These are phyloP conservation scores for Pelvicachromis taeniatus DNA, from an alignment of 2,113 vertebrate species.

Conservation along the genomic window DNA sequence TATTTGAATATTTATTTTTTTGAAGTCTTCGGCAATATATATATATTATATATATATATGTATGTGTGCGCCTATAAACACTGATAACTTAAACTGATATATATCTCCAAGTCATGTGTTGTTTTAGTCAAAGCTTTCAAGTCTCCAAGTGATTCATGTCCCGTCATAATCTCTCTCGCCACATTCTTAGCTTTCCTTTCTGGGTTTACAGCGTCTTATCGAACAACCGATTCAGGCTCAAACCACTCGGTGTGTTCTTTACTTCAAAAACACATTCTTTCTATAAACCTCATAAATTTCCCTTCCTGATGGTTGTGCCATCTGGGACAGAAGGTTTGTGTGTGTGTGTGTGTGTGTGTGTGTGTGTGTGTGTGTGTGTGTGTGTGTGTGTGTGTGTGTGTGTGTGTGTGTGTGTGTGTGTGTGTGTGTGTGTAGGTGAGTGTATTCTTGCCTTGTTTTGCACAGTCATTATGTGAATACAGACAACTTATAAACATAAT, in stretches of 20 bases:
- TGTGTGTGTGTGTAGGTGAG: slow-evolving; percentile 1
- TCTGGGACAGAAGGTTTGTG: not conserved
- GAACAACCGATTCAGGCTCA: not conserved
- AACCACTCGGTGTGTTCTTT: not conserved
- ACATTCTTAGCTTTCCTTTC: not conserved
- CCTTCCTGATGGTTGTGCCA: not conserved
- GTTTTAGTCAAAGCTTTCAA: slow-evolving; percentile 41
- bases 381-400: not conserved
- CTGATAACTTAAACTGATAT: slow-evolving; percentile 42
- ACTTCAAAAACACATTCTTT: not conserved
- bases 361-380: too few relatives aligned
- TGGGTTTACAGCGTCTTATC: not conserved
- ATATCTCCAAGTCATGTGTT: slow-evolving; percentile 42
- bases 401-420: not conserved
- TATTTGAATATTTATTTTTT: not conserved
- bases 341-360: not conserved
- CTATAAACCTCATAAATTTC: not conserved
- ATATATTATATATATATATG: not conserved
- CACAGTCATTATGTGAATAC: slow-evolving; percentile 49
- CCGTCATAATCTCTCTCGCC: not conserved
- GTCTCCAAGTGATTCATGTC: slow-evolving; percentile 45
- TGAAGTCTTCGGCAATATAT: not conserved
- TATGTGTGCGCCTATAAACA: not conserved
- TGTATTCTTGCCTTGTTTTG: slow-evolving; percentile 14
- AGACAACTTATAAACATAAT: slow-evolving; percentile 62